Evolutionary conservation across 2,797 vertebrate genomes (phyloP), one percentile per base, ranked within the genome.

Genomic region (Typhlichthys eigenmanni): DNA sequence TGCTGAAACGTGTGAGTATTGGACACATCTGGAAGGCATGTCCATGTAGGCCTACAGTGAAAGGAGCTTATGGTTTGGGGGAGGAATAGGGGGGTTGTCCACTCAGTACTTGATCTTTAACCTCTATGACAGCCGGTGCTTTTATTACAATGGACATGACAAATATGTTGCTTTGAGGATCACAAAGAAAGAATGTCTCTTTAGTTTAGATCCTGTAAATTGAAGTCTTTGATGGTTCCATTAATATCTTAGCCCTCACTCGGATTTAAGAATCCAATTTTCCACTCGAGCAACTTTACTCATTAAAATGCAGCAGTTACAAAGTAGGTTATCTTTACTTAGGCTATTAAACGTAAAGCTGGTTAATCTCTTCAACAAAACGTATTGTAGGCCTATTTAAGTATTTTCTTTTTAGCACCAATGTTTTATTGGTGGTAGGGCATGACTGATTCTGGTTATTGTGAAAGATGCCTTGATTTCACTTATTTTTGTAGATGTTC

Each of bases 231-330:
- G 24, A 13, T 5, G 13, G 5, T 55, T 13, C n/a, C 69, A 62
- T 68, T 76, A 64, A 75, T 79, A 69, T 68, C 13, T 14, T 13
- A 46, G 24, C 24, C 56, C 29, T 38, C 49, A 56, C 46, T 48
- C 29, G 69, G 59, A 6, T 67, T 43, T 11, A 47, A 61, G 55
- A 81, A 72, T 81, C 72, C 12, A 62, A 80, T 84, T 78, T 78
- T 63, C 60, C 75, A 74, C 66, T 47, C 57, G 62, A 74, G 17
- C 19, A 56, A 72, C 47, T 55, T 69, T 58, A 74, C 77, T 72
- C 70, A 69, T 64, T 71, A 52, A 7, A 76, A 81, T 55, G 60
- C 58, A 80, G 60, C 61, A 48, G 19, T 68, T n/a, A n/a, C 45
- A 46, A 54, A 74, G 79, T 69, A 66, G 47, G 52, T 66, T 76